A percentile compares a stretch with the other conserved stretches of the same genome.
Conservation (phyloP, 2,113 vertebrate genomes). For the Pelvicachromis taeniatus region DNA sequence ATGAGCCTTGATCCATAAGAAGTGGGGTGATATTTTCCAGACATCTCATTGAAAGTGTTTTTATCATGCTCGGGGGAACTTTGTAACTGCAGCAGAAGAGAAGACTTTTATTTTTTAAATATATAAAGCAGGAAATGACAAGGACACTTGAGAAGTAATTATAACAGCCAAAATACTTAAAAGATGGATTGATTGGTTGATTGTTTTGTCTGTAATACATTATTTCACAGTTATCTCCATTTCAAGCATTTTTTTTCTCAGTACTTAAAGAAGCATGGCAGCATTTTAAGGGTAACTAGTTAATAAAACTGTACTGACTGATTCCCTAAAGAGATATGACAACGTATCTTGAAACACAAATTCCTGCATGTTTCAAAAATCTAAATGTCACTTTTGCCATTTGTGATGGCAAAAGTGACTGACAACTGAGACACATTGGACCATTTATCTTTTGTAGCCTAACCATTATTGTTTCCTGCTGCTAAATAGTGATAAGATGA, state of each 20-base stretch:
- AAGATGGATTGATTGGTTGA: background rate
- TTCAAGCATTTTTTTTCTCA: too few species aligned
- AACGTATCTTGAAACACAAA: background rate
- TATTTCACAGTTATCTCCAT: too few species aligned
- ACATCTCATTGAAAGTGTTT: background rate
- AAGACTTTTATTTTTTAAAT: background rate
- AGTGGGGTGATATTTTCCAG: background rate
- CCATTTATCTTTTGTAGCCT: background rate
- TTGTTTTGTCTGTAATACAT: too few species aligned
- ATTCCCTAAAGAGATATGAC: background rate
- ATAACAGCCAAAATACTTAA: background rate
- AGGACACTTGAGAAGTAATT: background rate
- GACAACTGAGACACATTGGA: background rate
- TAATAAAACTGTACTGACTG: background rate
- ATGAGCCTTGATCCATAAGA: constrained; percentile 14
- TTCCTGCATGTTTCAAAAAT: background rate
- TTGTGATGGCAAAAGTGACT: too few species aligned
- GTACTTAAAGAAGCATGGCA: too few species aligned
- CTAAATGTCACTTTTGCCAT: background rate
- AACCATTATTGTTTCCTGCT: background rate
- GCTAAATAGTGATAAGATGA: background rate
- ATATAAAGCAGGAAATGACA: background rate
- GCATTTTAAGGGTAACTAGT: background rate
- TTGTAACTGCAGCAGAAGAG: background rate
- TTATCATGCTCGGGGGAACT: background rate